Conservation (phyloP, 2,797 vertebrate species). For the Antrozous pallidus region DNA sequence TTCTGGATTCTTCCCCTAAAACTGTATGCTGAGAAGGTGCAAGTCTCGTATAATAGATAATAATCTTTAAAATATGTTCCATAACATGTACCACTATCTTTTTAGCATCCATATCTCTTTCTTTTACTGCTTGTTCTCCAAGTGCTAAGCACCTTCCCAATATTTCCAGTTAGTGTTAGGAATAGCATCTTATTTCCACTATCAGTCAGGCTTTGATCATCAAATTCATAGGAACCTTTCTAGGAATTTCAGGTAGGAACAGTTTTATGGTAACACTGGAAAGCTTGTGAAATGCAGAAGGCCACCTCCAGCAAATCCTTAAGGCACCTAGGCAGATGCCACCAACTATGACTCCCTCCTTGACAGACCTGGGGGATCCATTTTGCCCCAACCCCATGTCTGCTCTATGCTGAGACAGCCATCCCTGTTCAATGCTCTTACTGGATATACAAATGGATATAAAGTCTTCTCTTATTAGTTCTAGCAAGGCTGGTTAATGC, state of each 20-base stretch:
- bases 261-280: not conserved
- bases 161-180: not conserved
- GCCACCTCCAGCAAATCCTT: not conserved
- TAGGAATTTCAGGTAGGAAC: not conserved
- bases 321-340: not conserved
- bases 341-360: not conserved
- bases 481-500: not conserved
- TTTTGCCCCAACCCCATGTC: not conserved
- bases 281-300: not conserved
- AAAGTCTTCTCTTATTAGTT: not conserved
- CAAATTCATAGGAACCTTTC: not conserved
- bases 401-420: not conserved
- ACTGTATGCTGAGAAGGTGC: not conserved
- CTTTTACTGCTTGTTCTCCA: not conserved
- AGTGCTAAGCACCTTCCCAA: not conserved
- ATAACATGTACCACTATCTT: not conserved
- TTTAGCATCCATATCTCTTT: not conserved
- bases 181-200: not conserved
- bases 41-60: not conserved
- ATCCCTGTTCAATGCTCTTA: accelerated
- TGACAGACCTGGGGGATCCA: not conserved
- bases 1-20: not conserved
- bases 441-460: not conserved
- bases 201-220: not conserved
- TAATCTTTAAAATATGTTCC: not conserved